Base-by-base conservation (phyloP, 2,888 invertebrate species). In the Melieria crassipennis region DNA sequence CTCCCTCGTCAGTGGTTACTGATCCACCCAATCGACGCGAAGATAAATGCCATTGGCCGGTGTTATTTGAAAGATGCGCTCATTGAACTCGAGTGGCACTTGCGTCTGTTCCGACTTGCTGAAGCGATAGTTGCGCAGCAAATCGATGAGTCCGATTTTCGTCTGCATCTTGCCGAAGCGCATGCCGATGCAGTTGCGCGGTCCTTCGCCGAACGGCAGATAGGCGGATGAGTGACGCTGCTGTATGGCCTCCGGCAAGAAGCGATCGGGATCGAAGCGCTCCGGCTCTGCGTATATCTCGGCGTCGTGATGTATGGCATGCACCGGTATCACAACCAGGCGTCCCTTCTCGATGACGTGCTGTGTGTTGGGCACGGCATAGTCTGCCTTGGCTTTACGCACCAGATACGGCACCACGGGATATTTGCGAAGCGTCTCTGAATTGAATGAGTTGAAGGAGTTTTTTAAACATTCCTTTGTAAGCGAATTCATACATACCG, bases 221-320 rank as follows among this genome's bases (percentile, higher is more conserved):
- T 80, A 85, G 0, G 82, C 75, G 30, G 77, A 79, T 0, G 79
- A 74, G 74, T 89, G 89, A 65, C 90, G 81, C 47, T 86, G 86
- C 0, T 86, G 82, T 67, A 89, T 89, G 56, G 88, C 89, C 73
- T 89, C 89, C 0, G 87, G 83, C 0, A 87, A 83, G 80, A 91
- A 91, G 75, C 91, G 86, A 16, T 90, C 88, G 0, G 91, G 91
- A 69, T 90, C 88, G 70, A 91, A 91, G 43, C 85, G 87, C 4
- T 89, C 87, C 0, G 92, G 92, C 3, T 91, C 84, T 0, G 86
- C 85, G 74, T 85, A 88, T 13, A 86, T 78, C 7, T 83, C 75
- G 0, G 85, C 83, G 77, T 91, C 90, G 82, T 88, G 88, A 68
- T 91, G 91, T 76, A 91, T 88, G 5, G 89, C 88, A 73, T 88